Percentiles rank a stretch among this genome's conserved stretches.
Conservation (phyloP, 2,797 vertebrate species). For the Choloepus didactylus region DNA sequence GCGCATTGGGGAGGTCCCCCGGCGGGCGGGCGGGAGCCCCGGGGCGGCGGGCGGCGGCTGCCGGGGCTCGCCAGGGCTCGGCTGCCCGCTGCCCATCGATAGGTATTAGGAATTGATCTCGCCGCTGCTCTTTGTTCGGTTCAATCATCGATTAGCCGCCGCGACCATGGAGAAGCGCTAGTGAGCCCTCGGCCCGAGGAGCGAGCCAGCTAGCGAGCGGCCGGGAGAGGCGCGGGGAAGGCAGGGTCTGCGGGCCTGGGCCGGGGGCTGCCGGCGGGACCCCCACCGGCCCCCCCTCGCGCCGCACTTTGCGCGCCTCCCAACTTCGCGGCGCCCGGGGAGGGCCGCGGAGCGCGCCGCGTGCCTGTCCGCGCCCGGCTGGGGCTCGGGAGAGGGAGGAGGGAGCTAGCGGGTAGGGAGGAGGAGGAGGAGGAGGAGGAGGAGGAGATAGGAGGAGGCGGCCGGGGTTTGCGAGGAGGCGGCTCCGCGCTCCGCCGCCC, state of each 20-base stretch:
- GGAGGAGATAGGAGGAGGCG: slow-evolving; percentile 55
- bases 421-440: slow-evolving; percentile 48
- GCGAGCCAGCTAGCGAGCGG: slow-evolving; percentile 58
- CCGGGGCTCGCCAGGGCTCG: slow-evolving; percentile 58
- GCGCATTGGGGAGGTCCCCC: slow-evolving; percentile 55
- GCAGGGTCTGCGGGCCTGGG: slow-evolving; percentile 34
- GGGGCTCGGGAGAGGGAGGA: slow-evolving; percentile 61
- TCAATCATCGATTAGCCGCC: slow-evolving; percentile 95
- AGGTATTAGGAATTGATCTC: slow-evolving; percentile 97
- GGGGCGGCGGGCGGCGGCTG: slow-evolving; percentile 61
- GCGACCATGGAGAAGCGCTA: slow-evolving; percentile 89
- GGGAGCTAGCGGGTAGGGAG: slow-evolving; percentile 63
- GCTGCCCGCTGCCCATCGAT: slow-evolving; percentile 91
- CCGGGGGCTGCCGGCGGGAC: slow-evolving; percentile 65
- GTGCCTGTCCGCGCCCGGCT: slow-evolving; percentile 68
- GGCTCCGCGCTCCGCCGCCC: slow-evolving; percentile 70
- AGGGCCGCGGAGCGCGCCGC: slow-evolving; percentile 73
- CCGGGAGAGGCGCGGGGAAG: neutral
- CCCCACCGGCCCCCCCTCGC: slow-evolving; percentile 33
- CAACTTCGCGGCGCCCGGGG: slow-evolving; percentile 81
- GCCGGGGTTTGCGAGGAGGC: slow-evolving; percentile 73
- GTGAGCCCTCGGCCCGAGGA: slow-evolving; percentile 80
- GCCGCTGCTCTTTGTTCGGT: slow-evolving; percentile 98
- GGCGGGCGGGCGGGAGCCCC: slow-evolving; percentile 36
- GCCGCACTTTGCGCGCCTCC: slow-evolving; percentile 73